These are phyloP conservation scores for Eumacrocentrus americanus DNA, from an alignment of 2,888 invertebrate species.

Conservation along the genomic window DNA sequence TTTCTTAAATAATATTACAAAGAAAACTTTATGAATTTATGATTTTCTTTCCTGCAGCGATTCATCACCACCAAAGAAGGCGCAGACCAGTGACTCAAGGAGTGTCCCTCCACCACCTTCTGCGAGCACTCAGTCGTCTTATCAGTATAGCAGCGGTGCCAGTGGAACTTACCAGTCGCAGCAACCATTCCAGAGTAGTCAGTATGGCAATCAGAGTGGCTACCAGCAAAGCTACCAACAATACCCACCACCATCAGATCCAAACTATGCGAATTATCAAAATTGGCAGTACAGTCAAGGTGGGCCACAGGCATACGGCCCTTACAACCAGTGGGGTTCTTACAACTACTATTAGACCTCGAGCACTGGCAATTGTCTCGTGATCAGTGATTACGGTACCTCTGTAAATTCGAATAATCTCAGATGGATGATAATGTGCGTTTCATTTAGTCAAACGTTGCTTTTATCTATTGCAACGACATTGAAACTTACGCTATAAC, in stretches of 20 bases:
- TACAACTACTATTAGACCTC: slow-evolving; percentile 57
- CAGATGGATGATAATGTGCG: not conserved
- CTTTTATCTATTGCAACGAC: not conserved
- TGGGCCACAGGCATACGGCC: slow-evolving; percentile 59
- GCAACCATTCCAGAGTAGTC: slow-evolving; percentile 61
- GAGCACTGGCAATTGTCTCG: not conserved
- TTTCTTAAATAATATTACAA: too few species aligned
- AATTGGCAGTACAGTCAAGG: slow-evolving; percentile 60
- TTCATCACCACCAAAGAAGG: slow-evolving; percentile 56
- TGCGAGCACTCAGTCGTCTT: slow-evolving; percentile 56
- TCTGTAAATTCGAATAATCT: slow-evolving; percentile 19
- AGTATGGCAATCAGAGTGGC: slow-evolving; percentile 64
- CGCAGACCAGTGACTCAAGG: slow-evolving; percentile 52
- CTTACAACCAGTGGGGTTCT: slow-evolving; percentile 60
- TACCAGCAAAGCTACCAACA: slow-evolving; percentile 63
- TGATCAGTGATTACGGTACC: slow-evolving; percentile 2
- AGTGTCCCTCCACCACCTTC: slow-evolving; percentile 54
- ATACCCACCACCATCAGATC: slow-evolving; percentile 59
- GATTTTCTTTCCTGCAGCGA: slow-evolving; percentile 44
- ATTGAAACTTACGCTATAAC: not conserved
- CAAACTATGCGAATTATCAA: slow-evolving; percentile 59
- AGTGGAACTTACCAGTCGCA: slow-evolving; percentile 57
- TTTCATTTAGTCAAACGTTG: slow-evolving; percentile 4
- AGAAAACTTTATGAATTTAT: slow-evolving; percentile 15
- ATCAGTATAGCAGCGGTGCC: slow-evolving; percentile 61